Evolutionary conservation across 2,888 invertebrate species (phyloP), one percentile per base, ranked within the genome.

Genomic region (Tinea trinotella): DNA sequence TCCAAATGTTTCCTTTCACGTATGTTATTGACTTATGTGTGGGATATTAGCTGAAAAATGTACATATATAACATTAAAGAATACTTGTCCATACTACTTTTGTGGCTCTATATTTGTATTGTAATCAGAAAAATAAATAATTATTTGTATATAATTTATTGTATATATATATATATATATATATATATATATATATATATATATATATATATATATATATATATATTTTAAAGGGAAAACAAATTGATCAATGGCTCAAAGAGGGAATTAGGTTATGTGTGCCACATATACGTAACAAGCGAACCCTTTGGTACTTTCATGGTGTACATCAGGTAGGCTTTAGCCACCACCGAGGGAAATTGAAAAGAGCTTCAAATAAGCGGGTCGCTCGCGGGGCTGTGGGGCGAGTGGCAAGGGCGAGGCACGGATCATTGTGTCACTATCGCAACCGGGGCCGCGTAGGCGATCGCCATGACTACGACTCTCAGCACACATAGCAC

Each of bases 381-480:
- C 40, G 40, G 40, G 40, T 40, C 40, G 30, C 30, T 40, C 40
- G 30, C 30, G 24, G 34, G 44, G 52, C 48, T 49, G 17, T 19
- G 52, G 15, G 18, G 50, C 24, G 24, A 9, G 12, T 13, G 58
- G 56, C 57, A 59, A 61, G 64, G 61, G 59, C 54, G 62, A 58
- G 63, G 61, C 59, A 59, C 61, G 60, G 57, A 60, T 60, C 62
- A 65, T 62, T 64, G 66, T 70, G 75, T 83, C 77, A 71, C 82
- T 81, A 81, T 79, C 83, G 84, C 80, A 74, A 84, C 83, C 72
- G 62, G 50, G 68, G 64, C 20, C 68, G 69, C 74, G 70, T 71
- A 70, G 74, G 66, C 71, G 64, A 80, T 83, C 70, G 72, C 71
- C 80, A 84, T 81, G 77, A 62, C 70, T 78, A 80, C 81, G 71